Evolutionary conservation across 2,888 invertebrate species (phyloP).

Genomic region (Bombyx huttoni): DNA sequence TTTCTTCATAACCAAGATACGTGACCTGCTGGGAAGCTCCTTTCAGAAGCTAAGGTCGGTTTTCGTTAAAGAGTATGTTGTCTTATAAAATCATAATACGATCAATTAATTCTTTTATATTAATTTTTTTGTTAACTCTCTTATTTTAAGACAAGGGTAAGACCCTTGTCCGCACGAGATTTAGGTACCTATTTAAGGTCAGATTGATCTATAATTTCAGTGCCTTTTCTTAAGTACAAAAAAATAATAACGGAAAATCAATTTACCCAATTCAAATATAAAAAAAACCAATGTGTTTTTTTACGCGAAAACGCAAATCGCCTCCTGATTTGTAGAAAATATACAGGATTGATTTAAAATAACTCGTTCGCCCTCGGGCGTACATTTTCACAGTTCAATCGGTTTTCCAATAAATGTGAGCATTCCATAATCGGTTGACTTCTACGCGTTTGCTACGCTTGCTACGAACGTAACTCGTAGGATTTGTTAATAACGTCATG

Average conservation of each 20-base stretch:
- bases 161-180: too few species aligned
- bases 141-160: too few species aligned
- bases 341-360: not conserved
- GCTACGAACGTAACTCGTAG: not conserved
- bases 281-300: not conserved
- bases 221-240: too few species aligned
- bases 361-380: not conserved
- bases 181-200: too few species aligned
- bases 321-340: not conserved
- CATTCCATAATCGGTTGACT: not conserved
- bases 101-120: too few species aligned
- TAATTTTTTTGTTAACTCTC: too few species aligned
- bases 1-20: too few species aligned
- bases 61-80: too few species aligned
- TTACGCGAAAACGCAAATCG: not conserved
- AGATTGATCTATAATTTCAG: too few species aligned
- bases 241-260: not conserved
- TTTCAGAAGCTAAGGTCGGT: too few species aligned
- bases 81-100: too few species aligned
- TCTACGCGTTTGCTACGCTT: not conserved
- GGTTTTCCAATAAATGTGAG: not conserved
- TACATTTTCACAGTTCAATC: constrained; percentile 8
- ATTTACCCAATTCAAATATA: not conserved
- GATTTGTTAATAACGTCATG: not conserved
- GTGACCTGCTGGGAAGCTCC: too few species aligned